Evolutionary conservation across 1,140 invertebrate species (phyloP).

Genomic region (Nixonia krombeini): DNA sequence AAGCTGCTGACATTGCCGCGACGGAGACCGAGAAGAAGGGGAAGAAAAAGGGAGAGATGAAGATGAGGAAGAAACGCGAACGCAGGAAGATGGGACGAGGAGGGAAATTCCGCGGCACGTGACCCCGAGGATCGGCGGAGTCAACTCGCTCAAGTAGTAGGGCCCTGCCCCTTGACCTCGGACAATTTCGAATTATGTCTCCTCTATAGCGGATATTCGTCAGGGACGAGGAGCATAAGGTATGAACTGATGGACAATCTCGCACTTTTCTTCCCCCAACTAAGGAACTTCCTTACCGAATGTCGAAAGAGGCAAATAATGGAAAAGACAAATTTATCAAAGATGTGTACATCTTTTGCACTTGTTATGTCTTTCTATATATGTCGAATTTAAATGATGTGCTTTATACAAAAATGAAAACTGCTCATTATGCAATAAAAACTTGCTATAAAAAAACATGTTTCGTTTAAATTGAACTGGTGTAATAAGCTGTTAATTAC

Average conservation of each 20-base stretch:
- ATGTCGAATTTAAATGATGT: too few species aligned
- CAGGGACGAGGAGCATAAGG: constrained; percentile 45
- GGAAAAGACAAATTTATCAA: too few species aligned
- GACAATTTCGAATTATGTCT: constrained; percentile 70
- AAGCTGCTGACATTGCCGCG: background rate
- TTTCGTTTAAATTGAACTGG: too few species aligned
- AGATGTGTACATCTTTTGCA: too few species aligned
- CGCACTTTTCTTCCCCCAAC: background rate
- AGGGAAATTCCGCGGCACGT: constrained; percentile 64
- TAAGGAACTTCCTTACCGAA: too few species aligned
- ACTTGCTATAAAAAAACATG: too few species aligned
- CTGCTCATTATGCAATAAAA: too few species aligned
- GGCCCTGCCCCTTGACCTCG: constrained; percentile 68
- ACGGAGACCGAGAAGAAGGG: constrained; percentile 1
- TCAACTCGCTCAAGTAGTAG: constrained; percentile 71
- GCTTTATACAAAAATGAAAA: too few species aligned
- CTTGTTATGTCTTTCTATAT: too few species aligned
- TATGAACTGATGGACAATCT: background rate
- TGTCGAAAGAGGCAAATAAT: too few species aligned
- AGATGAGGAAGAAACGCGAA: constrained; percentile 25
- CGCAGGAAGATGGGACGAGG: constrained; percentile 20
- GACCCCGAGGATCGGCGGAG: constrained; percentile 65
- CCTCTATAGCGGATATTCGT: constrained; percentile 65
- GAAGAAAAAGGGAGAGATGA: constrained; percentile 7
- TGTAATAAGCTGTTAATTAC: too few species aligned